Conservation (phyloP, 2,888 invertebrate genomes). For the Noctua comes region DNA sequence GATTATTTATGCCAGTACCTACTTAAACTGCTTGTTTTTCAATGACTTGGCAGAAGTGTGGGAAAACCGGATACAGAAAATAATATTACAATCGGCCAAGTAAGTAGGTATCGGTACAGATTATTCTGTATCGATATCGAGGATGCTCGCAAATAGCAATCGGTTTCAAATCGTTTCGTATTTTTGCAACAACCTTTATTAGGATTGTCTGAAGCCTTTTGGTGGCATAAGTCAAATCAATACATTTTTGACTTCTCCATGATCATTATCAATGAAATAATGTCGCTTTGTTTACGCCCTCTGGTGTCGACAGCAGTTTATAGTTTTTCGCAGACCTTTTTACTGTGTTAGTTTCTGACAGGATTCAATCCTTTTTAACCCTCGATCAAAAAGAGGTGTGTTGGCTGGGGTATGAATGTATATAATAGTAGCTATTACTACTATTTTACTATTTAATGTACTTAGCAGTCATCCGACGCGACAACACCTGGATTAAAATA, state of each 20-base stretch:
- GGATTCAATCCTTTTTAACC: neutral
- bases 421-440: too few species aligned
- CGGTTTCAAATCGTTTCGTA: neutral
- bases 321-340: neutral
- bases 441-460: too few species aligned
- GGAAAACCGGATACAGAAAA: neutral
- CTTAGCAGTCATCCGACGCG: too few species aligned
- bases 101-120: neutral
- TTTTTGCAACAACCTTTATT: neutral
- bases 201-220: neutral
- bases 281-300: neutral
- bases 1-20: neutral
- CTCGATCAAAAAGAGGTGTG: too few species aligned
- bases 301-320: neutral
- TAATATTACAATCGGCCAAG: neutral
- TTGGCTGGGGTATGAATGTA: too few species aligned
- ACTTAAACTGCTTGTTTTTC: neutral
- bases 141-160: too few species aligned
- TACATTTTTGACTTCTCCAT: neutral
- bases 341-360: neutral
- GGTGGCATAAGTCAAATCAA: neutral
- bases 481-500: too few species aligned
- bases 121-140: neutral
- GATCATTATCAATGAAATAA: neutral
- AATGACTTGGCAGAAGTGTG: constrained; percentile 35